Percentiles rank a stretch among this genome's conserved stretches.
phyloP scores from a whole-genome alignment of 2,888 invertebrate genomes.

The Clanis bilineata region DNA sequence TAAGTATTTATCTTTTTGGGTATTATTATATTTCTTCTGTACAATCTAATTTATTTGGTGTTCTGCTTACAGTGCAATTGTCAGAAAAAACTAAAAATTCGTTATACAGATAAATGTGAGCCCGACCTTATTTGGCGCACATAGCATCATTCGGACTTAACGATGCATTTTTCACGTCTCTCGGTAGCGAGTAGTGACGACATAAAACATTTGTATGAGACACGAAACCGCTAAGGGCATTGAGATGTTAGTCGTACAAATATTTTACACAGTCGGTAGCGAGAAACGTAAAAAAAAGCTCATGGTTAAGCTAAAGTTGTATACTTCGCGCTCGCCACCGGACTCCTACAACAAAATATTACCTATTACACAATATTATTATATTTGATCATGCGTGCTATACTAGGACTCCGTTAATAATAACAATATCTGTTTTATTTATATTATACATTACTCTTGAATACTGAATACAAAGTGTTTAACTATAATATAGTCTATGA shows the following conservation, averaged over 20 bases:
- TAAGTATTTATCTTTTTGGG: background rate
- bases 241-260: too few species aligned
- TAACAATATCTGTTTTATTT: background rate
- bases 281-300: too few species aligned
- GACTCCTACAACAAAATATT: constrained; percentile 5
- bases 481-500: too few species aligned
- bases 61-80: constrained; percentile 27
- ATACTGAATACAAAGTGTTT: too few species aligned
- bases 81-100: constrained; percentile 23
- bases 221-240: too few species aligned
- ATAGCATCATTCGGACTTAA: background rate
- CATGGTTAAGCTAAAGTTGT: too few species aligned
- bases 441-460: too few species aligned
- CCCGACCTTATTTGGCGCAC: background rate
- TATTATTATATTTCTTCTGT: background rate
- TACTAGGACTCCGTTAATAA: background rate
- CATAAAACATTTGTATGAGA: too few species aligned
- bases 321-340: background rate
- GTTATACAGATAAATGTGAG: background rate
- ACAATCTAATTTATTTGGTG: background rate
- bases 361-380: background rate
- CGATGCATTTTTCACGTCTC: too few species aligned
- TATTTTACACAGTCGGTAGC: too few species aligned
- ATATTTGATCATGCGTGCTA: background rate
- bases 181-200: too few species aligned